Conservation (phyloP, 1,140 invertebrate species). For the Battus philenor region DNA sequence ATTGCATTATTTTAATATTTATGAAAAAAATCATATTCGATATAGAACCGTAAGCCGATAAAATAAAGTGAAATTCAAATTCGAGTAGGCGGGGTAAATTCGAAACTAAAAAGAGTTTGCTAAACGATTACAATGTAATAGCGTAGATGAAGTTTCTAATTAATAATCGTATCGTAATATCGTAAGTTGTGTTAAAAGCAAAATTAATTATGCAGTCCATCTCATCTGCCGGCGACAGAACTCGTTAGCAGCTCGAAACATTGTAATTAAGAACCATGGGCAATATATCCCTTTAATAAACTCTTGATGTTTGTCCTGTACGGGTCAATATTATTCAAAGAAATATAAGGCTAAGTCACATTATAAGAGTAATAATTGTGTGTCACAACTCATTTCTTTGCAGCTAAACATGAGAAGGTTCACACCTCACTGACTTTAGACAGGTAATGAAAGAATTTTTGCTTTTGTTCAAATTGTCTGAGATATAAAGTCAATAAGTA, state of each 20-base stretch:
- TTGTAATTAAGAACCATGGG: conserved; percentile 8
- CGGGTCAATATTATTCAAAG: too few relatives aligned
- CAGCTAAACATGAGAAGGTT: background rate
- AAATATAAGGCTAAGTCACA: too few relatives aligned
- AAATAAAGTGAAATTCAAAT: background rate
- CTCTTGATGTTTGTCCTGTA: background rate
- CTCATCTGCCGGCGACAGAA: conserved; percentile 12
- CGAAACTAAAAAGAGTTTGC: background rate
- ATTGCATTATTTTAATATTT: too few relatives aligned
- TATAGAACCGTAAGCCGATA: too few relatives aligned
- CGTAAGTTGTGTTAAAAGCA: conserved; percentile 8
- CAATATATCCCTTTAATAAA: conserved; percentile 8
- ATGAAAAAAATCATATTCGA: too few relatives aligned
- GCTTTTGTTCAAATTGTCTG: too few relatives aligned
- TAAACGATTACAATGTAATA: background rate
- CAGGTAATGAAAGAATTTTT: background rate
- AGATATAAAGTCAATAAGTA: too few relatives aligned
- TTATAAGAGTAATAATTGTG: too few relatives aligned
- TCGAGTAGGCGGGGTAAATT: background rate
- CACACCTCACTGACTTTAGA: background rate
- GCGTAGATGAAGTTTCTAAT: background rate
- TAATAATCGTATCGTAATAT: background rate
- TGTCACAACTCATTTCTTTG: background rate
- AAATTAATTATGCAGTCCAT: conserved; percentile 13
- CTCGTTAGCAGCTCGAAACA: conserved; percentile 6